Evolutionary conservation across 2,888 invertebrate genomes (phyloP), one percentile per base, ranked within the genome.

Genomic region (Ormia ochracea): DNA sequence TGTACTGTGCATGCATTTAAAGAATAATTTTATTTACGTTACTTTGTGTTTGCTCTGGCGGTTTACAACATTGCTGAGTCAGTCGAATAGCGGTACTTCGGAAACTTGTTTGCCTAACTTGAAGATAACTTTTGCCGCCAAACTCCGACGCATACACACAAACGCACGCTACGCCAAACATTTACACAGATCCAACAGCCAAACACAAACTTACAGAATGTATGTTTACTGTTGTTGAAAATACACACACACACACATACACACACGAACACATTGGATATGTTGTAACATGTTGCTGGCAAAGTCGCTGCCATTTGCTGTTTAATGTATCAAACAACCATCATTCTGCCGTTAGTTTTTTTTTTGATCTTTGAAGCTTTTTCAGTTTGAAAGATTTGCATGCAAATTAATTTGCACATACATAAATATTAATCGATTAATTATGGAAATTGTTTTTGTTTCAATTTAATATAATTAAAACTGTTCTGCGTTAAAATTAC

Each of bases 21-120:
- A 72, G 80, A 80, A 80, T 73, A 45, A 31, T 33, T 43, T 74
- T 41, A 56, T 79, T n/a, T 48, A 43, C 28, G 23, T 56, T 38
- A 26, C 63, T 78, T 41, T 78, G 54, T 69, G 70, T 74, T 41
- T 77, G 69, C 61, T 78, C 63, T 45, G 68, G 41, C 56, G 31
- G 58, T 77, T 81, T 68, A 69, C 52, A 79, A 63, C 75, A 81
- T 78, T 77, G 79, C 81, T 82, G 79, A 80, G 78, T 80, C 76
- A 81, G 82, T 81, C 81, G 81, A 81, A 81, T 83, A 83, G 83
- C 83, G 83, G 83, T 83, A 83, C 82, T 82, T 77, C 78, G 76
- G 81, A 70, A 83, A 83, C 83, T 83, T 75, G 83, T 83, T 83
- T 83, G 76, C 43, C 66, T 82, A 83, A 85, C 83, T 84, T 83